Base-by-base conservation (phyloP, 2,888 invertebrate species). In the Hydrotaea cyrtoneurina region DNA sequence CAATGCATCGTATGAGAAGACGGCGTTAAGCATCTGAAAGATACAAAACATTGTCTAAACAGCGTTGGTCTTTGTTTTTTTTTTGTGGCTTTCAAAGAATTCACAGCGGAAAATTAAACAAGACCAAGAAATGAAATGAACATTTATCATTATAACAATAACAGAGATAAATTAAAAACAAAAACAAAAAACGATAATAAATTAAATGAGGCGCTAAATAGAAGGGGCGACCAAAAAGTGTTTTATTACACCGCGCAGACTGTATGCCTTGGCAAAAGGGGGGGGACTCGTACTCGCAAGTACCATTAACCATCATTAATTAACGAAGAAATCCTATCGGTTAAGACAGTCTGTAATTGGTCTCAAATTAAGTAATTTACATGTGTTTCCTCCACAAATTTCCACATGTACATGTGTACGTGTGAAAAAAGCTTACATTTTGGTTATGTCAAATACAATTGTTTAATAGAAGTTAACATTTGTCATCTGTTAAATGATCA, bases 351-450 rank as follows among this genome's bases (percentile, higher is more conserved):
- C 64, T 1, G 7, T 7, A 36, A 66, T 62, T 50, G 62, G 36
- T 55, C 39, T 81, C 17, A 64, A 77, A 81, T 81, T 81, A 81
- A 55, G 55, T 64, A 66, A 77, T 57, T 72, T 62, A 43, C 59
- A 71, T 71, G 46, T 46, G 72, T 78, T 72, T 50, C 50, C 13
- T 50, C n/a, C 2, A n/a, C n/a, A n/a, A 2, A 50, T n/a, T 15
- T 50, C 7, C n/a, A 50, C 50, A 50, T 8, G 39, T 39, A 8
- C 11, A 39, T 7, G 8, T 50, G n/a, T 13, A 50, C 13, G 50
- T 50, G n/a, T 15, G 5, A 15, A 50, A 43, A 43, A 43, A 43
- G 13, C n/a, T 15, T n/a, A n/a, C 43, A 43, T 15, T n/a, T 50
- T n/a, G 15, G n/a, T n/a, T 8, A 50, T 26, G 11, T 59, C 59